Evolutionary conservation across 2,797 vertebrate species (phyloP).

Genomic region (Podargus strigoides): DNA sequence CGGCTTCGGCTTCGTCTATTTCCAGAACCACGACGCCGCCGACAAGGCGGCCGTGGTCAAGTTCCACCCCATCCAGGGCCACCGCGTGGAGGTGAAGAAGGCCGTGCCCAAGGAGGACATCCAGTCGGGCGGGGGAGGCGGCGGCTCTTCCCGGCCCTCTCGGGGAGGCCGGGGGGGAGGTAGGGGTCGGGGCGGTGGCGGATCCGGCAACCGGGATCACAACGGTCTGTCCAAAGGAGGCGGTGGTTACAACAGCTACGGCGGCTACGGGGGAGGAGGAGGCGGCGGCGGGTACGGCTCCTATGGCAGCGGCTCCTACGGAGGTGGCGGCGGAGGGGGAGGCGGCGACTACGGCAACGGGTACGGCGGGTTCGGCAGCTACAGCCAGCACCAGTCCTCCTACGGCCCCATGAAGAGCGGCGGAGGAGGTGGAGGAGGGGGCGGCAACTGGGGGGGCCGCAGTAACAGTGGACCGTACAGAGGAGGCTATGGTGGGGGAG

Average conservation of each 20-base stretch:
- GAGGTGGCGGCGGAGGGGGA: slow-evolving; percentile 72
- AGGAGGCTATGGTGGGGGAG: slow-evolving; percentile 88
- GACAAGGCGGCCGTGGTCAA: slow-evolving; percentile 95
- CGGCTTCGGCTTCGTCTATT: slow-evolving; percentile 97
- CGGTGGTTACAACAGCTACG: slow-evolving; percentile 85
- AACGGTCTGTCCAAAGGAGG: slow-evolving; percentile 84
- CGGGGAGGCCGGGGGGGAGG: slow-evolving; percentile 80
- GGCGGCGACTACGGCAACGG: slow-evolving; percentile 85
- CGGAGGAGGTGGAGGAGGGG: slow-evolving; percentile 76
- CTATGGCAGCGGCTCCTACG: slow-evolving; percentile 83
- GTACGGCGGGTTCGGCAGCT: slow-evolving; percentile 94
- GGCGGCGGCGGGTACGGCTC: slow-evolving; percentile 80
- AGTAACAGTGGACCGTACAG: slow-evolving; percentile 91
- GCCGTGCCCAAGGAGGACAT: slow-evolving; percentile 95
- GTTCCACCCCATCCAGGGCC: slow-evolving; percentile 92
- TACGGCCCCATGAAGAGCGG: slow-evolving; percentile 93
- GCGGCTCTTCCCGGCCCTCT: slow-evolving; percentile 77
- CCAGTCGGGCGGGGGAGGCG: slow-evolving; percentile 81
- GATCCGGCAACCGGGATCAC: slow-evolving; percentile 79
- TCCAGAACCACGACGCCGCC: slow-evolving; percentile 91
- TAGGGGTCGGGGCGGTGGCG: slow-evolving; percentile 71
- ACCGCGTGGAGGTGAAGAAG: slow-evolving; percentile 97
- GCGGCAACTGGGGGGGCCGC: slow-evolving; percentile 76
- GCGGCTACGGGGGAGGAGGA: slow-evolving; percentile 77
- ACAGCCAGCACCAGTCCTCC: slow-evolving; percentile 89